A percentile compares a stretch with the other conserved stretches of the same genome.
Conservation (phyloP, 2,888 invertebrate species). For the Uropetala carovei region DNA sequence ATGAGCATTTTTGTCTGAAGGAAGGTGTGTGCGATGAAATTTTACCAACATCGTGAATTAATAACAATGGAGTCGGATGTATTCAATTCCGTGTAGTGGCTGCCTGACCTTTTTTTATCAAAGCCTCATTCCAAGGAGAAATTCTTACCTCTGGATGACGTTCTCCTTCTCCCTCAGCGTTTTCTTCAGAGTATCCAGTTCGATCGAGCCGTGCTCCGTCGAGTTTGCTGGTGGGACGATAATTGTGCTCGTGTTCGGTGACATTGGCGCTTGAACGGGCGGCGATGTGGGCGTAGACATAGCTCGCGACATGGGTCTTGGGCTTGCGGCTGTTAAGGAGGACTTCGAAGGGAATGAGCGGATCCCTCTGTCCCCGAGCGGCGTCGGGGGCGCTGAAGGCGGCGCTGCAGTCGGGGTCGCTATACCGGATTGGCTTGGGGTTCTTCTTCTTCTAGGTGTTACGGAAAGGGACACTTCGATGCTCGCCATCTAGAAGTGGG, state of each 20-base stretch:
- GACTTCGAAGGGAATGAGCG: constrained; percentile 55
- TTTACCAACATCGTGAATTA: too few species aligned
- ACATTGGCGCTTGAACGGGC: constrained; percentile 73
- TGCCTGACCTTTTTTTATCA: too few species aligned
- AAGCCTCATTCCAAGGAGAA: background rate
- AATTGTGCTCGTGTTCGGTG: constrained; percentile 72
- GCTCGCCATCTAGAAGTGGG: constrained; percentile 84
- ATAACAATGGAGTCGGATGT: too few species aligned
- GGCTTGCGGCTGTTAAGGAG: constrained; percentile 54
- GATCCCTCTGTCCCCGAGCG: constrained; percentile 49
- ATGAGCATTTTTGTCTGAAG: too few species aligned
- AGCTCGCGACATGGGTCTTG: constrained; percentile 65
- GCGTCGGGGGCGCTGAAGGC: constrained; percentile 42
- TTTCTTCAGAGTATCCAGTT: constrained; percentile 83
- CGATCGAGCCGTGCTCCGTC: constrained; percentile 72
- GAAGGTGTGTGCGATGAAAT: too few species aligned
- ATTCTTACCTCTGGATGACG: constrained; percentile 84
- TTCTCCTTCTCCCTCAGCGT: constrained; percentile 88
- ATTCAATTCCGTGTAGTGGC: too few species aligned
- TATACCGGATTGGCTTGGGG: constrained; percentile 72
- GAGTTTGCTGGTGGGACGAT: constrained; percentile 67
- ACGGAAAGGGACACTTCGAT: constrained; percentile 88
- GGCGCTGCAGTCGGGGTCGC: background rate
- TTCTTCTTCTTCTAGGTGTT: constrained; percentile 79
- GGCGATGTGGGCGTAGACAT: constrained; percentile 69